Base-by-base conservation (phyloP, 2,113 vertebrate genomes). In the Pterocles burchelli region DNA sequence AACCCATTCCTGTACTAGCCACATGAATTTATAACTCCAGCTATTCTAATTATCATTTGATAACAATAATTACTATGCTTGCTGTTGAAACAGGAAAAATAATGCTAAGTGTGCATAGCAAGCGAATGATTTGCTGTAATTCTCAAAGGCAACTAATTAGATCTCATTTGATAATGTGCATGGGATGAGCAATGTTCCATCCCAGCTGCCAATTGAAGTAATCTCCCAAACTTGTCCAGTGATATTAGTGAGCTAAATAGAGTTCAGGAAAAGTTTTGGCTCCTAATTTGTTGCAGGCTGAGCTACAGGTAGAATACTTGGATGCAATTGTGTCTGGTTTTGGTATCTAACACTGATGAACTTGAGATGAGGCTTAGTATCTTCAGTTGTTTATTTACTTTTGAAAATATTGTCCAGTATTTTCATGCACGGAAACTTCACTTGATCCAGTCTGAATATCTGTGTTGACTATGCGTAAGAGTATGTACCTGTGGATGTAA, bases 81-180 rank as follows among this genome's bases (percentile, higher is more conserved):
- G 75, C 66, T 93, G 21, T 88, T 93, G 63, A 73, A 95, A 81
- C 16, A 74, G 72, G 57, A 73, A 55, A 77, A 94, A 58, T 92
- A 74, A 89, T 62, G 36, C 28, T 61, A 66, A 87, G 48, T 54
- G 10, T 82, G 67, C 49, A 21, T 61, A 86, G 45, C 61, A 71
- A 93, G 74, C 61, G 84, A 61, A 77, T 72, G 49, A 83, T 48
- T 87, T 81, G 24, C 72, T 78, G 26, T 73, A 87, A 71, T 76
- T 92, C 73, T 93, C 63, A 74, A 74, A 80, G 81, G 12, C 34
- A 86, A 17, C 34, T 63, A 63, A 90, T 89, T 62, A 71, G 29
- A 33, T 70, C 34, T 45, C 54, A 49, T 74, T 86, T 10, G 10
- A 45, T 90, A 84, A 66, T 31, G 31, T 79, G 36, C 48, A 13